Evolutionary conservation across 53 echinoderm and acorn worm species (phyloP).

Genomic region (Henricia sp.): DNA sequence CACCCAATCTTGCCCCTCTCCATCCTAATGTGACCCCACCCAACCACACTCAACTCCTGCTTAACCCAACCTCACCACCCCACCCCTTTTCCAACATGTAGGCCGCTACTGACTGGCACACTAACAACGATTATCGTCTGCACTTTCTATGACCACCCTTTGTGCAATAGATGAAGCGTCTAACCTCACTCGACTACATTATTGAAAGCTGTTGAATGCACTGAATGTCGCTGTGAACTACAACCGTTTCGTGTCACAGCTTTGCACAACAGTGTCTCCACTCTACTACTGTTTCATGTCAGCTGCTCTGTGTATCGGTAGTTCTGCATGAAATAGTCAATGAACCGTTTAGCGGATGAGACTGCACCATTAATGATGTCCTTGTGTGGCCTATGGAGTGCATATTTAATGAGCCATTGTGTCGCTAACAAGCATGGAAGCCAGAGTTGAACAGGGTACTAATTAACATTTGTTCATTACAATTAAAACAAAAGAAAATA

Average conservation of each 20-base stretch:
- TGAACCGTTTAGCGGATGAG: neutral
- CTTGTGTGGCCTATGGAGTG: slow-evolving; percentile 17
- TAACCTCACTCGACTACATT: neutral
- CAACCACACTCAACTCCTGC: neutral
- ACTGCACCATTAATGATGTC: slow-evolving; percentile 37
- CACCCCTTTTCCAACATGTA: slow-evolving; percentile 21
- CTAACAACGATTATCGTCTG: slow-evolving; percentile 23
- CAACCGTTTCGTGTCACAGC: neutral
- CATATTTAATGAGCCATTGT: slow-evolving; percentile 28
- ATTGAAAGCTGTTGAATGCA: neutral
- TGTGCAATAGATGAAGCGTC: neutral
- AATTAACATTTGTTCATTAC: too few species aligned
- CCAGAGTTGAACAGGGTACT: slow-evolving; percentile 63
- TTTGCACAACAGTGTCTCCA: neutral
- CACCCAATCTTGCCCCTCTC: slow-evolving; percentile 11
- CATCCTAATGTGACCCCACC: neutral
- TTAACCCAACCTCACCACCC: neutral
- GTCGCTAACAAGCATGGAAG: slow-evolving; percentile 44
- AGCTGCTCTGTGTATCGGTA: slow-evolving; percentile 12
- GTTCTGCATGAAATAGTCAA: slow-evolving; percentile 51
- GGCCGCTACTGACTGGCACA: slow-evolving; percentile 34
- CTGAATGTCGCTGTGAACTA: neutral
- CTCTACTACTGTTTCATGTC: slow-evolving; percentile 25
- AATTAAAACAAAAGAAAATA: too few species aligned
- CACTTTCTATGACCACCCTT: slow-evolving; percentile 4